phyloP scores from a whole-genome alignment of 2,797 vertebrate genomes.

The Clamator glandarius region DNA sequence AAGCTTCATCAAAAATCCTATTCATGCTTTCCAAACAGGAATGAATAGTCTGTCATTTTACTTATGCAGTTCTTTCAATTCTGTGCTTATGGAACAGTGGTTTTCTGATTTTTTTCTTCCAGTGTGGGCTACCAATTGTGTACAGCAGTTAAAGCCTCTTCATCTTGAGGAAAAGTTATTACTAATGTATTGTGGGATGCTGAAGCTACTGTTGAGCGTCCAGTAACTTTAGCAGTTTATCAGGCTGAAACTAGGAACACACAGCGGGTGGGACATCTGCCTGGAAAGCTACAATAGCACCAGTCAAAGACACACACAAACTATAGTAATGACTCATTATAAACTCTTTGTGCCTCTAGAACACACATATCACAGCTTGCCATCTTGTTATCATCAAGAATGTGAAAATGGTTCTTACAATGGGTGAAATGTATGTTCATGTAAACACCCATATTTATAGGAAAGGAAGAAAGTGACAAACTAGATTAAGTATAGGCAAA shows the following conservation, averaged over 20 bases:
- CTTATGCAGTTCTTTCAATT: constrained; percentile 61
- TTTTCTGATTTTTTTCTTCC: constrained; percentile 73
- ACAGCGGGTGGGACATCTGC: constrained; percentile 26
- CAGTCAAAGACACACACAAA: constrained; percentile 41
- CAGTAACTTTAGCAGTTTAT: constrained; percentile 43
- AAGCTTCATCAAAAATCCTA: constrained; percentile 70
- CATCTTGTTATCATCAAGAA: constrained; percentile 42
- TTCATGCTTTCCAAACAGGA: constrained; percentile 71
- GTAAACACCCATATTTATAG: background rate
- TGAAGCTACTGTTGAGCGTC: constrained; percentile 3
- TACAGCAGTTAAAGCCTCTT: constrained; percentile 37
- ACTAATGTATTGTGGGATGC: constrained; percentile 21
- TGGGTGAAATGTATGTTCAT: background rate
- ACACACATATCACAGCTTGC: constrained; percentile 35
- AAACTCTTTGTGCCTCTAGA: constrained; percentile 14
- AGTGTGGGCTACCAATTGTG: constrained; percentile 45
- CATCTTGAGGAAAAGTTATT: constrained; percentile 59
- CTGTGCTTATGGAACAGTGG: constrained; percentile 53
- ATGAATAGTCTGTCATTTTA: constrained; percentile 76
- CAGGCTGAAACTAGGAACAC: constrained; percentile 49
- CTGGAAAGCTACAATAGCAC: constrained; percentile 44
- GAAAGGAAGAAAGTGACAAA: background rate
- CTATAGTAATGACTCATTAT: constrained; percentile 57
- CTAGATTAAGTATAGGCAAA: background rate
- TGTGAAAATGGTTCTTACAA: constrained; percentile 20